Conservation (phyloP, 2,888 invertebrate genomes). For the Tipula confusa region DNA sequence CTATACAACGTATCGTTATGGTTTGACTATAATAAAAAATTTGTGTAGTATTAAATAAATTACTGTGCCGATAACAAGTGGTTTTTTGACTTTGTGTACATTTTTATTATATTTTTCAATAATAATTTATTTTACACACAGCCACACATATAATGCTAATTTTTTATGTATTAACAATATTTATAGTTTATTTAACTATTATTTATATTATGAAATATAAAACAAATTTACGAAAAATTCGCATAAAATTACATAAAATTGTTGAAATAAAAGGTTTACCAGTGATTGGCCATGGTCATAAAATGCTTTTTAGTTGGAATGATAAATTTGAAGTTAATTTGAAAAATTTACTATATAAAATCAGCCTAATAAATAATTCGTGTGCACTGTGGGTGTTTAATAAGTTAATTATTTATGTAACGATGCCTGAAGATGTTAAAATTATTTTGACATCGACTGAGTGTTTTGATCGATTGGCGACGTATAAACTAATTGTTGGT, state of each 20-base stretch:
- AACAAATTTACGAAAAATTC: background rate
- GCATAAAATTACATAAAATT: background rate
- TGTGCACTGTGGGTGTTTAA: background rate
- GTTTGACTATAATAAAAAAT: background rate
- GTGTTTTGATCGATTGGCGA: background rate
- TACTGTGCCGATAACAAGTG: background rate
- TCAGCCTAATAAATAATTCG: background rate
- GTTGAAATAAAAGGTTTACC: constrained; percentile 20
- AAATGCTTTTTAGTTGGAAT: background rate
- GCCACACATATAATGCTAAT: background rate
- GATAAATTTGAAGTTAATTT: background rate
- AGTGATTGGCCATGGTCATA: background rate
- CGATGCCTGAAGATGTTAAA: background rate
- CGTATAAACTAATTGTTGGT: background rate
- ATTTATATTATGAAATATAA: background rate
- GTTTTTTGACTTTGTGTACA: background rate
- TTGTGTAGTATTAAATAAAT: background rate
- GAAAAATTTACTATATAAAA: background rate
- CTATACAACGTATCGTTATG: background rate
- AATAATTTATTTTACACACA: background rate
- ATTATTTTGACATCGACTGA: background rate
- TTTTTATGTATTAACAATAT: background rate
- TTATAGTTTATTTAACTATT: background rate
- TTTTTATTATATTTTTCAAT: background rate
- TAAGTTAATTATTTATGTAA: background rate